A percentile compares a stretch with the other conserved stretches of the same genome.
Conservation (phyloP, 1,140 invertebrate species). For the Nephila pilipes region DNA sequence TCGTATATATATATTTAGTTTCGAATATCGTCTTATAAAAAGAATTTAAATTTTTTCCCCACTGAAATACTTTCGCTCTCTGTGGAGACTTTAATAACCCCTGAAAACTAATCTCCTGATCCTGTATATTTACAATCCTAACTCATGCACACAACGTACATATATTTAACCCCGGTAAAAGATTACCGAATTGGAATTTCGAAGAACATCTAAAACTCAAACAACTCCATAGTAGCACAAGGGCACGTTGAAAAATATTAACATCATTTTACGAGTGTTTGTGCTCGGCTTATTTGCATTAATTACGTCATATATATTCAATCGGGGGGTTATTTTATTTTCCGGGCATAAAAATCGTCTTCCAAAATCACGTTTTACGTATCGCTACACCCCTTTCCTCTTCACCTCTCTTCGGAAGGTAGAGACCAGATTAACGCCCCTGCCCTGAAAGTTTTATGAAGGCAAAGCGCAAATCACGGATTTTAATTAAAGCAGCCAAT, state of each 20-base stretch:
- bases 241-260: slow-evolving; percentile 64
- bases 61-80: background rate
- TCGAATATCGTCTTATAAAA: background rate
- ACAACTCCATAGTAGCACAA: slow-evolving; percentile 5
- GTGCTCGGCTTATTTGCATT: slow-evolving; percentile 71
- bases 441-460: slow-evolving; percentile 75
- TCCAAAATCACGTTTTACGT: slow-evolving; percentile 70
- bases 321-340: slow-evolving; percentile 76
- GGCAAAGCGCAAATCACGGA: slow-evolving; percentile 70
- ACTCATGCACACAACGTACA: background rate
- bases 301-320: slow-evolving; percentile 77
- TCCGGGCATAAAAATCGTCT: slow-evolving; percentile 75
- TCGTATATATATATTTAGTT: background rate
- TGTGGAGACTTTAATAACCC: slow-evolving; percentile 9
- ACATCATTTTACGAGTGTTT: slow-evolving; percentile 75
- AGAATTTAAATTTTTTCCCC: background rate
- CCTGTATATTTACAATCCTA: slow-evolving; percentile 22
- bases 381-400: slow-evolving; percentile 1
- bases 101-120: background rate
- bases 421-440: slow-evolving; percentile 61
- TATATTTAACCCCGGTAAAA: background rate
- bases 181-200: slow-evolving; percentile 31
- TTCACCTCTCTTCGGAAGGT: slow-evolving; percentile 33
- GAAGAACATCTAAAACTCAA: slow-evolving; percentile 52
- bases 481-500: slow-evolving; percentile 77